phyloP scores from a whole-genome alignment of 2,888 invertebrate genomes.

The Caenorhabditis sp. region DNA sequence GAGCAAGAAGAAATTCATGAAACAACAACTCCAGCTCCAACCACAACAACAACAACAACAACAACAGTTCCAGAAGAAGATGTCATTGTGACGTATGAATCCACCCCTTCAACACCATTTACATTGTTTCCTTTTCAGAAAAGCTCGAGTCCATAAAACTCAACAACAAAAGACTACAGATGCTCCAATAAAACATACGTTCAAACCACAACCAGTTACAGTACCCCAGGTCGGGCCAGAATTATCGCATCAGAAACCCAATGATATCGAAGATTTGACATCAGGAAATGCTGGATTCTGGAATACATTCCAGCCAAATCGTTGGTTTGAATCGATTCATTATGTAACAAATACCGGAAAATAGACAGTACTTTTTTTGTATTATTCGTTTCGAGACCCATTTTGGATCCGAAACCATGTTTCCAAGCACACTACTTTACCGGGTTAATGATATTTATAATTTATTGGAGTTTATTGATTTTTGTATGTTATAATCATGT shows the following conservation, averaged over 20 bases:
- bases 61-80: slow-evolving; percentile 40
- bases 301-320: slow-evolving; percentile 69
- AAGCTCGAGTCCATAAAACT: not conserved
- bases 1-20: slow-evolving; percentile 1
- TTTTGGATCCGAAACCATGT: not conserved
- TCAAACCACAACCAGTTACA: slow-evolving; percentile 59
- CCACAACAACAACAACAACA: not conserved
- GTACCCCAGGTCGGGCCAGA: slow-evolving; percentile 51
- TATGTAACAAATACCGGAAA: slow-evolving; percentile 69
- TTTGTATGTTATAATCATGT: slow-evolving; percentile 15
- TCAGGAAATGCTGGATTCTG: slow-evolving; percentile 60
- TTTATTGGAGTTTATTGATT: not conserved
- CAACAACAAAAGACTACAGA: slow-evolving; percentile 13
- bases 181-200: slow-evolving; percentile 54
- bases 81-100: slow-evolving; percentile 29
- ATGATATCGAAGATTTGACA: slow-evolving; percentile 33
- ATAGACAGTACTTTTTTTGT: slow-evolving; percentile 3
- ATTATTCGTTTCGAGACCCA: not conserved
- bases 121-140: slow-evolving; percentile 2
- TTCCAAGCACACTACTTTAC: slow-evolving; percentile 7
- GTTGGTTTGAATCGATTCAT: slow-evolving; percentile 69
- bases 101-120: too few species aligned
- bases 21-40: not conserved
- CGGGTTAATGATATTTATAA: slow-evolving; percentile 14
- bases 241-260: slow-evolving; percentile 53